Evolutionary conservation across 2,888 invertebrate species (phyloP), one percentile per base, ranked within the genome.

Genomic region (Bellardia bayeri): DNA sequence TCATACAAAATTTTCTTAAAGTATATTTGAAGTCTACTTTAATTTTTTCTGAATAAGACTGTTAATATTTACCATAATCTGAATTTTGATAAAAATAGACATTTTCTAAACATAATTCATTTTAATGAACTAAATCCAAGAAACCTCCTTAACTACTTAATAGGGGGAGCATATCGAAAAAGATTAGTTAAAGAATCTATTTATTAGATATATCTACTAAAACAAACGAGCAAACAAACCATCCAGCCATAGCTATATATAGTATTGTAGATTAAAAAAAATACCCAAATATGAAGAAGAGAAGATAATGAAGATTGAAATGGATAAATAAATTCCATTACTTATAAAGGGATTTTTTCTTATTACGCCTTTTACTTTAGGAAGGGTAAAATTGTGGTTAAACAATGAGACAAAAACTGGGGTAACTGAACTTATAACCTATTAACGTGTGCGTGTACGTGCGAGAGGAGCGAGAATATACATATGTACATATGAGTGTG

Each of bases 151-250:
- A 40, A 16, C 30, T 8, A 42, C 23, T 23, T 37, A 4, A 23
- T 51, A 54, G 13, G 13, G 1, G 2, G 8, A 54, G 66, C n/a
- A 78, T 42, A 56, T 42, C n/a, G 64, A 56, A 56, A 69, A 16
- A 16, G 64, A 64, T 81, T n/a, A 42, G 54, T 45, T 64, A 13
- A 72, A 63, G 7, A 81, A 72, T 33, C 81, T 51, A 63, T 81
- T 64, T 23, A 23, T 23, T 23, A 23, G 23, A 23, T 23, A 23
- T 23, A 23, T 23, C 23, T 23, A 23, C 23, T 23, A 23, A 64
- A 13, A 51, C 49, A 42, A 9, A 14, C 14, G 42, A 13, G n/a
- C n/a, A 58, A 45, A 42, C 14, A 56, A 56, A 66, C 40, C 33
- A 56, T 33, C 42, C 42, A 56, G 42, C 58, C 56, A 30, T 51